Percentiles rank a stretch among this genome's conserved stretches.
Conservation (phyloP, 1,140 invertebrate genomes). For the Myzus persicae region DNA sequence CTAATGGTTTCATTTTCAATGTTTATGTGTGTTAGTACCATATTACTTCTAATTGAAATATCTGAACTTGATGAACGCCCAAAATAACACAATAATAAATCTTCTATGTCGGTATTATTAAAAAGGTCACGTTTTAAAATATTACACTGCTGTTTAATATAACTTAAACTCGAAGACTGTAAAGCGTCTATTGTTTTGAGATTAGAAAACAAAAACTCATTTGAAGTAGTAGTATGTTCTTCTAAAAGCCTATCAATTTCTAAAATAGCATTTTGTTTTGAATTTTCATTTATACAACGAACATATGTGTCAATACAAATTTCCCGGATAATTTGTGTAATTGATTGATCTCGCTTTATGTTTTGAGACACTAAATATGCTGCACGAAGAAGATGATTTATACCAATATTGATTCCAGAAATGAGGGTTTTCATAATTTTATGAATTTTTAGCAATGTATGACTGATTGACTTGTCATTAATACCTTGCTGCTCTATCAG, state of each 20-base stretch:
- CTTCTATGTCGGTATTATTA: not conserved
- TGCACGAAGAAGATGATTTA: conserved; percentile 72
- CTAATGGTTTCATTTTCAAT: conserved; percentile 8
- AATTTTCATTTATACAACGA: conserved; percentile 65
- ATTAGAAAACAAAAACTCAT: conserved; percentile 25
- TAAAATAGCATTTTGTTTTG: conserved; percentile 39
- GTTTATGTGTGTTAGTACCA: not conserved
- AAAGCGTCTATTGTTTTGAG: conserved; percentile 45
- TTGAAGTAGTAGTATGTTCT: not conserved
- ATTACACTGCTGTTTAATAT: conserved; percentile 30
- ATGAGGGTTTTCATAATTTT: conserved; percentile 65
- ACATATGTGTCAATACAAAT: conserved; percentile 76
- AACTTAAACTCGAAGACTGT: conserved; percentile 36
- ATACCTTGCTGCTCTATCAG: conserved; percentile 69
- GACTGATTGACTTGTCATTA: conserved; percentile 64
- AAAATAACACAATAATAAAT: conserved; percentile 54
- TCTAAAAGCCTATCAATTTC: conserved; percentile 37
- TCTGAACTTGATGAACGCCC: conserved; percentile 37
- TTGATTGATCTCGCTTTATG: conserved; percentile 69
- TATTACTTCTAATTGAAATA: conserved; percentile 27
- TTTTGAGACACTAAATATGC: conserved; percentile 73
- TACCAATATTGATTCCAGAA: conserved; percentile 67
- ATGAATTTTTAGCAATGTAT: conserved; percentile 69
- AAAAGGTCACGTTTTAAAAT: conserved; percentile 15
- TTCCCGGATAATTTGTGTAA: conserved; percentile 67